Evolutionary conservation across 2,797 vertebrate genomes (phyloP).

Genomic region (Xenops minutus): DNA sequence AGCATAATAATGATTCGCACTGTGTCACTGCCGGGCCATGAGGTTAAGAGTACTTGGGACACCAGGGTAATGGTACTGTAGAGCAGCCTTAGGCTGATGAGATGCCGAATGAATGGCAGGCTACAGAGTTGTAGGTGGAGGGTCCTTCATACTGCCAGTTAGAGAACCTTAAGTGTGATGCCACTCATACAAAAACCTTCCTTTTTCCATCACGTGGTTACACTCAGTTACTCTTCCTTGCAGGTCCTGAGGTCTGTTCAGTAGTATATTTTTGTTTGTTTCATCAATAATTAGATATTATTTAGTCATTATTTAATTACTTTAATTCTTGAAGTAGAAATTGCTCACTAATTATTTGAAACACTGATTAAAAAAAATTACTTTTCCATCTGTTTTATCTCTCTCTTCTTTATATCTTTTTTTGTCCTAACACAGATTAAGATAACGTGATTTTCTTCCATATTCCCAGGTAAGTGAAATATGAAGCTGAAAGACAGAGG

Average conservation of each 20-base stretch:
- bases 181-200: fast-evolving
- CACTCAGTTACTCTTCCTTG: not conserved
- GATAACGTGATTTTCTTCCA: not conserved
- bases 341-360: not conserved
- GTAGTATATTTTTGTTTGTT: not conserved
- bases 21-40: not conserved
- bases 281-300: not conserved
- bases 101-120: not conserved
- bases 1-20: not conserved
- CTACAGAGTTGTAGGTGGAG: fast-evolving
- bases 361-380: not conserved
- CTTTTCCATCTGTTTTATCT: not conserved
- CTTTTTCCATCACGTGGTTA: not conserved
- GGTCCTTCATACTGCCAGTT: not conserved
- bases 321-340: not conserved
- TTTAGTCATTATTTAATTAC: not conserved
- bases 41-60: not conserved
- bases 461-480: not conserved
- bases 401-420: fast-evolving
- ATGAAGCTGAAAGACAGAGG: not conserved
- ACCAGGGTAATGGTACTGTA: not conserved
- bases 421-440: not conserved
- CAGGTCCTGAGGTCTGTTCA: not conserved
- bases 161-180: not conserved
- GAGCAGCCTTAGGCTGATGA: not conserved